phyloP scores from a whole-genome alignment of 2,113 vertebrate species.

The Chamaetylas fuelleborni region DNA sequence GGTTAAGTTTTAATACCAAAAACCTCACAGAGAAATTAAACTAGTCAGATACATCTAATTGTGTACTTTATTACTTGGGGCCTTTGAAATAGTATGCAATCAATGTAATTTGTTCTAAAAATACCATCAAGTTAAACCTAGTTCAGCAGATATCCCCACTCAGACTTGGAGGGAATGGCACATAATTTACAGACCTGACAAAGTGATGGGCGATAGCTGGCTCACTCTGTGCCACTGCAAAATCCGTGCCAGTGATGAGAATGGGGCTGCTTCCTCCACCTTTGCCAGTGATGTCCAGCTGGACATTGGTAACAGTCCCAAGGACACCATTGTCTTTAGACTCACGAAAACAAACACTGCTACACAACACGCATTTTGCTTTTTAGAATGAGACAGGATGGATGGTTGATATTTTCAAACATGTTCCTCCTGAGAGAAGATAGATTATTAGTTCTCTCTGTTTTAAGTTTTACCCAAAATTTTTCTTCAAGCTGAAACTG shows the following conservation, averaged over 20 bases:
- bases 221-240: neutral
- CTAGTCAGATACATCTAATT: constrained; percentile 5
- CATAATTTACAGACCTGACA: neutral
- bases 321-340: neutral
- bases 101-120: constrained; percentile 40
- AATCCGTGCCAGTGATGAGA: neutral
- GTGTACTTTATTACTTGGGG: constrained; percentile 19
- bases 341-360: neutral
- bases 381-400: neutral
- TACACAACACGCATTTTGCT: neutral
- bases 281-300: neutral
- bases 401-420: neutral
- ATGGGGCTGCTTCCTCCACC: neutral
- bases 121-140: constrained; percentile 28
- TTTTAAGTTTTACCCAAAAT: neutral
- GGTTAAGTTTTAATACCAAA: neutral
- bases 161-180: neutral
- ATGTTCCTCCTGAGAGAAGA: neutral
- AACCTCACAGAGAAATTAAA: neutral
- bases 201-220: neutral
- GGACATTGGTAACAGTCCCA: neutral
- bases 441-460: neutral
- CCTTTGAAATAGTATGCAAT: constrained; percentile 26
- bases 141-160: neutral
- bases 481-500: neutral